Evolutionary conservation across 2,797 vertebrate species (phyloP).

Genomic region (Hozukius guyotensis): DNA sequence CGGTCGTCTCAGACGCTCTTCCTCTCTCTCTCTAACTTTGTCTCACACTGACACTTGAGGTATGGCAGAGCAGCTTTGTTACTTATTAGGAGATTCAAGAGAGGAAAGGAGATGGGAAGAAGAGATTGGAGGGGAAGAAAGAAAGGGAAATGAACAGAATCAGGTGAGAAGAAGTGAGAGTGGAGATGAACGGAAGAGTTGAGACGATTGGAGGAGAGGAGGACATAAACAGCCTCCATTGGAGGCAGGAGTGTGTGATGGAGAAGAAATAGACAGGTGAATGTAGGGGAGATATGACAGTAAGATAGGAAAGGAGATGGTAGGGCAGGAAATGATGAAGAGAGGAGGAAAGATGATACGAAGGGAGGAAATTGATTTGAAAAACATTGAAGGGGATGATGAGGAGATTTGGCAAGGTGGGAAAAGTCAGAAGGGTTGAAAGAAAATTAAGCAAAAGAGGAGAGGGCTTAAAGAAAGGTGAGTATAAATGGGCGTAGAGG

Average conservation of each 20-base stretch:
- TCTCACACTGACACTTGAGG: slow-evolving; percentile 15
- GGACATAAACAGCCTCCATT: neutral
- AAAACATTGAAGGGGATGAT: neutral
- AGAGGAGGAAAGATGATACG: neutral
- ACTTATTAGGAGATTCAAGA: slow-evolving; percentile 23
- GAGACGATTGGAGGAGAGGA: neutral
- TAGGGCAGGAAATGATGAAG: neutral
- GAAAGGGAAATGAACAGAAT: neutral
- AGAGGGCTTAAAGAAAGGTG: neutral
- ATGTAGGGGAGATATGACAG: neutral
- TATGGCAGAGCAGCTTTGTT: slow-evolving; percentile 29
- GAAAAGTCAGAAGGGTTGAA: neutral
- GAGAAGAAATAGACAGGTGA: neutral
- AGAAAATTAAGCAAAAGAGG: neutral
- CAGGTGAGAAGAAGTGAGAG: neutral
- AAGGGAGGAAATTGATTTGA: neutral
- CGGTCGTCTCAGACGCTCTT: slow-evolving; percentile 15
- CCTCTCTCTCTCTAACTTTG: slow-evolving; percentile 25
- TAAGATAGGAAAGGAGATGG: neutral
- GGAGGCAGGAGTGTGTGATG: neutral
- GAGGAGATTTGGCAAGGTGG: neutral
- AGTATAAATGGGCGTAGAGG: neutral
- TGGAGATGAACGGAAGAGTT: neutral
- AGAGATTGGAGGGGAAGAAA: neutral
- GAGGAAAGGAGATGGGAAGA: neutral